Percentiles rank a stretch among this genome's conserved stretches.
These are phyloP conservation scores for Antechinus stuartii DNA, from an alignment of 2,113 vertebrate genomes.

Conservation along the genomic window DNA sequence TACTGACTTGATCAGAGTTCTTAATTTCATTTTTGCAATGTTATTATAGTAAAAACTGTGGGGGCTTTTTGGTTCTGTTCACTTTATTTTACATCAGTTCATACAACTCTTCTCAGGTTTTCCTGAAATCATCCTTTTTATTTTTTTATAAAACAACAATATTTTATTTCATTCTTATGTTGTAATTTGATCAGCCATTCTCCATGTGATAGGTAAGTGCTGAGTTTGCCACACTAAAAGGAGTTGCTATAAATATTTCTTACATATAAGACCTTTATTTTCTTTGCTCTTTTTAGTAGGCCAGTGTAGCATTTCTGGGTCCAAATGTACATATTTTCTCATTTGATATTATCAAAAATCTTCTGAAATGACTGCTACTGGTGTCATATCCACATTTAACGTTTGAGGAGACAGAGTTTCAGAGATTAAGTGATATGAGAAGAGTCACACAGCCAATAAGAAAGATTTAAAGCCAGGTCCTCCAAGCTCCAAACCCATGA, in stretches of 20 bases:
- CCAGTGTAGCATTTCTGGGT: not conserved
- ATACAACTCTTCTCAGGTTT: not conserved
- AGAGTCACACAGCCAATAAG: not conserved
- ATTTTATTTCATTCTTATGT: not conserved
- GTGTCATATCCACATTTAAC: not conserved
- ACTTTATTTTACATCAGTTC: not conserved
- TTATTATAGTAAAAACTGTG: not conserved
- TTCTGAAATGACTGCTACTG: not conserved
- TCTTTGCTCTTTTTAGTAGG: not conserved
- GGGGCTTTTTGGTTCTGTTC: not conserved
- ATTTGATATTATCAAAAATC: not conserved
- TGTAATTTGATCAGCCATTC: not conserved
- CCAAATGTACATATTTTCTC: not conserved
- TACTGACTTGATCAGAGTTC: not conserved
- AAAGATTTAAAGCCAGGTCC: not conserved
- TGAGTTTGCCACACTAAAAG: not conserved
- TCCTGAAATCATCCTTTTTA: not conserved
- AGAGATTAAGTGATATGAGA: not conserved
- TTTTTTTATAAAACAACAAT: not conserved
- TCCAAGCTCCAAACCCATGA: not conserved
- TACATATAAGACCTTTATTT: not conserved
- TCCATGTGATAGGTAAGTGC: not conserved
- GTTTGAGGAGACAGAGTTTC: not conserved
- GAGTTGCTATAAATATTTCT: not conserved
- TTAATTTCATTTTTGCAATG: not conserved